Conservation (phyloP, 2,797 vertebrate species). For the Bufotes viridis region DNA sequence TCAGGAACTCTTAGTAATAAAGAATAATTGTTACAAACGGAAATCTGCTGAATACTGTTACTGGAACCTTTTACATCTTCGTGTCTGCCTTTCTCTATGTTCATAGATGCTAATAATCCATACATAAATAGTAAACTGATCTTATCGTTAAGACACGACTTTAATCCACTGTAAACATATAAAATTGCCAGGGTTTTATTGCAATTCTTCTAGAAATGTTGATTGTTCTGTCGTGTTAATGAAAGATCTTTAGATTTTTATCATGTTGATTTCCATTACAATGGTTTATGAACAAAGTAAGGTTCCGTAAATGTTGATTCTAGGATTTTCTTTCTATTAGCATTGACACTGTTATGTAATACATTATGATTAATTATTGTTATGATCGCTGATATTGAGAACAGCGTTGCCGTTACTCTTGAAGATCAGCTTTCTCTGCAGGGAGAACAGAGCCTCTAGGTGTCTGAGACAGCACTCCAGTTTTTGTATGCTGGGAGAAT, state of each 20-base stretch:
- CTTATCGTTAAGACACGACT: not conserved
- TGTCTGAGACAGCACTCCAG: no score
- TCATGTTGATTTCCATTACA: not conserved
- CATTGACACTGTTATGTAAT: not conserved
- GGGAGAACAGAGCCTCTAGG: no score
- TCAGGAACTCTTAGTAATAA: constrained; percentile 16
- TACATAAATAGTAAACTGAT: not conserved
- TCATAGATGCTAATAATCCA: not conserved
- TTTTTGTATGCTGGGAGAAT: no score
- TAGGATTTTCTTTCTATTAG: not conserved
- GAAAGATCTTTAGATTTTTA: not conserved
- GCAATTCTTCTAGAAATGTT: not conserved
- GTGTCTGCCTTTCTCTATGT: not conserved
- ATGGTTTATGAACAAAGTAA: not conserved
- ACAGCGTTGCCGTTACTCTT: no score
- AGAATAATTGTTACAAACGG: constrained; percentile 3
- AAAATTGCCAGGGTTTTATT: not conserved
- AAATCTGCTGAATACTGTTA: constrained; percentile 1
- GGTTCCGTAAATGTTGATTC: not conserved
- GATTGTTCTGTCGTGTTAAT: not conserved
- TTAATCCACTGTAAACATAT: not conserved
- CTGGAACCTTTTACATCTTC: not conserved
- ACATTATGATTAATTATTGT: not conserved
- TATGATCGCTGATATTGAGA: not conserved
- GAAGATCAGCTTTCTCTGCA: no score